Evolutionary conservation across 1,140 invertebrate genomes (phyloP), one percentile per base, ranked within the genome.

Genomic region (Drosophila navojoa): DNA sequence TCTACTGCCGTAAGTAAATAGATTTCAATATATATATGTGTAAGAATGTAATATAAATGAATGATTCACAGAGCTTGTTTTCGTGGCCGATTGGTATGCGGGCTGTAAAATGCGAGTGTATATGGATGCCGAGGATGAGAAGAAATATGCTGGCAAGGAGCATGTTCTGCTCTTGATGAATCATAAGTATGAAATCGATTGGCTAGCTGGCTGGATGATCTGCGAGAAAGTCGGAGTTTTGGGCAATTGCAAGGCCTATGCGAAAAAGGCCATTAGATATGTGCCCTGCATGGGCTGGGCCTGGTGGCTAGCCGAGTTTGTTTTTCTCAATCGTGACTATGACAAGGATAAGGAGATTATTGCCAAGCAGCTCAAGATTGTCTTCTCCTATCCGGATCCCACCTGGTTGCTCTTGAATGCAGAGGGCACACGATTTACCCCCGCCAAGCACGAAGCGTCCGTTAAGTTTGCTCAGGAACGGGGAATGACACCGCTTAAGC

Each of bases 101-200:
- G 95, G 94, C 42, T 95, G 95, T 42, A 94, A 95, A 74, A 90
- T 97, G 76, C 92, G 94, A 50, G 86, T 98, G 15, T 98, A 97
- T 82, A 94, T 95, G 79, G 95, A 98, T 80, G 95, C 95, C 80
- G 94, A 96, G 63, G 96, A 97, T 76, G 95, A 95, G 89, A 93
- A 96, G 4, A 95, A 96, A 91, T 95, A 95, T 92, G 96, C 95
- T 92, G 97, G 97, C 10, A 96, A 96, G 72, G 97, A 99, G 90
- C 97, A 99, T 93, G 96, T 95, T 13, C 95, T 97, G 81, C 94
- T 98, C 32, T 93, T 99, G 29, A 98, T 99, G 96, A 99, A 99
- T 92, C 98, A 99, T 91, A 95, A 95, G 57, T 99, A 98, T 93
- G 98, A 99, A 93, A 95, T 98, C 60, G 98, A 99, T 92, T 99